A percentile compares a stretch with the other conserved stretches of the same genome.
phyloP scores from a whole-genome alignment of 1,140 invertebrate species.

The Sminthurides bifidus region DNA sequence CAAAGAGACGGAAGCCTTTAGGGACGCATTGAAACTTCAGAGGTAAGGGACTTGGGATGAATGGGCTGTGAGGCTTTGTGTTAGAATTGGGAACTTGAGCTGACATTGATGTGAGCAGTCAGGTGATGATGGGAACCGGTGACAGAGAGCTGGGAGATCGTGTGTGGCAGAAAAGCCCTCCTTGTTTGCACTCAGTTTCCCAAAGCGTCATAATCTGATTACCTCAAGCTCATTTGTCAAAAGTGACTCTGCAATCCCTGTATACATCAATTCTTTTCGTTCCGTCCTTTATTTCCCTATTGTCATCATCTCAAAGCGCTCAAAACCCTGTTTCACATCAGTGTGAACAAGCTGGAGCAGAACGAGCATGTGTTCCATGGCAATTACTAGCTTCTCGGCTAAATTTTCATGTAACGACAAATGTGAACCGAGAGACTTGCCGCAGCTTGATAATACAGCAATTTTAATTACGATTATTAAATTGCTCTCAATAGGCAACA shows the following conservation, averaged over 20 bases:
- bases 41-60: too few species aligned
- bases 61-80: too few species aligned
- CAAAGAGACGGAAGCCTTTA: too few species aligned
- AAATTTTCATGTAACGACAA: background rate
- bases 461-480: background rate
- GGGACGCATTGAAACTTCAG: background rate
- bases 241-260: conserved; percentile 29
- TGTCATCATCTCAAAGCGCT: background rate
- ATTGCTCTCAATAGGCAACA: conserved; percentile 1
- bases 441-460: background rate
- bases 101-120: conserved; percentile 30
- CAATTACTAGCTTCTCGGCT: too few species aligned
- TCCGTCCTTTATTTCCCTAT: background rate
- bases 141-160: conserved; percentile 13
- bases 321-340: too few species aligned
- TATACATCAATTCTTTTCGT: conserved; percentile 1
- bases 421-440: background rate
- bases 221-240: conserved; percentile 31
- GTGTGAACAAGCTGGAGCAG: too few species aligned
- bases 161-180: conserved; percentile 29
- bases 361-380: background rate
- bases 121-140: too few species aligned
- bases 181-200: conserved; percentile 30
- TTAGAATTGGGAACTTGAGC: too few species aligned
- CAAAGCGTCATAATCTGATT: conserved; percentile 31